Percentiles rank a stretch among this genome's conserved stretches.
phyloP scores from a whole-genome alignment of 2,888 invertebrate genomes.

The Protodeltote pygarga region DNA sequence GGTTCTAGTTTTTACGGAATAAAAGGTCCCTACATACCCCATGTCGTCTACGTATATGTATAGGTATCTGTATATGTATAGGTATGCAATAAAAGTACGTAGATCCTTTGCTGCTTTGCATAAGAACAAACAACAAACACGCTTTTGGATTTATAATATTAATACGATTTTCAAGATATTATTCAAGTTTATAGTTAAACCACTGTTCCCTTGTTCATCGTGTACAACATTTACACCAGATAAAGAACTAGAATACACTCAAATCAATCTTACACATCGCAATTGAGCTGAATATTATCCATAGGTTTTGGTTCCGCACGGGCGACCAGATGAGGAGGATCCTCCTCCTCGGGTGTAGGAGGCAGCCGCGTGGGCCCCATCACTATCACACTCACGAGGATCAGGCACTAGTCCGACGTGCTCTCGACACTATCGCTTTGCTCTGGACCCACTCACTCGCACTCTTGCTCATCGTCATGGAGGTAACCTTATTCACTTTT shows the following conservation, averaged over 20 bases:
- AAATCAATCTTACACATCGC: slow-evolving; percentile 66
- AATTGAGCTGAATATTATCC: slow-evolving; percentile 58
- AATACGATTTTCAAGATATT: slow-evolving; percentile 4
- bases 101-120: no score
- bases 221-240: slow-evolving; percentile 21
- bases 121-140: no score
- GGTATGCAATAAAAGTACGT: no score
- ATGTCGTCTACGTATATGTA: no score
- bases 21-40: no score
- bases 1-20: no score
- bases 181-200: slow-evolving; percentile 7
- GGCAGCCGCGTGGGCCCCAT: slow-evolving; percentile 82
- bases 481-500: slow-evolving; percentile 48
- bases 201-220: not conserved
- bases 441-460: slow-evolving; percentile 62
- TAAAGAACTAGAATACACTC: slow-evolving; percentile 29
- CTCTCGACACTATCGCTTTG: slow-evolving; percentile 59
- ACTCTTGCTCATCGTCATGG: slow-evolving; percentile 64
- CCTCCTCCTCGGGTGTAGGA: slow-evolving; percentile 79
- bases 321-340: slow-evolving; percentile 57
- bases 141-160: no score
- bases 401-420: slow-evolving; percentile 72
- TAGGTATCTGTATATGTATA: no score
- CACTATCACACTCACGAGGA: slow-evolving; percentile 56
- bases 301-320: slow-evolving; percentile 62